These are phyloP conservation scores for Zoanthus solanderi DNA, from an alignment of 92 coral and sea anemone genomes.

Conservation along the genomic window DNA sequence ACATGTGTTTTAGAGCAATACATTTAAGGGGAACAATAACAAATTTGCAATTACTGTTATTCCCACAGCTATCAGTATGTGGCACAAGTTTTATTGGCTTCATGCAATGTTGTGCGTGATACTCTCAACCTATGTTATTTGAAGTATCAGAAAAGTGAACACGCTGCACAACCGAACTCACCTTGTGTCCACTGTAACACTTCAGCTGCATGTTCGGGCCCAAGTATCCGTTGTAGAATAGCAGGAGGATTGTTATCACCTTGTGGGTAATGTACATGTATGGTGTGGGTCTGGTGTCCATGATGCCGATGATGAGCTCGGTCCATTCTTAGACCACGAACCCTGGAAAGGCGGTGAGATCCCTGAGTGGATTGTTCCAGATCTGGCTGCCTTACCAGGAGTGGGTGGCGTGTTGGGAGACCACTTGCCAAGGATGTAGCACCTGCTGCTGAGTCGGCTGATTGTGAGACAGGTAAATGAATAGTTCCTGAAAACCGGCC, in stretches of 20 bases:
- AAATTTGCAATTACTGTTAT: background rate
- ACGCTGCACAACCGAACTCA: background rate
- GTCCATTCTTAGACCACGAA: slow-evolving; percentile 76
- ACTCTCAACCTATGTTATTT: no score
- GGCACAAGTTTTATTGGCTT: no score
- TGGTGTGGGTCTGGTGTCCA: slow-evolving; percentile 67
- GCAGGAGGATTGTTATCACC: slow-evolving; percentile 69
- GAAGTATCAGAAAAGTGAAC: no score
- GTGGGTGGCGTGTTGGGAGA: slow-evolving; percentile 58
- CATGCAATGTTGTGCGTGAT: no score
- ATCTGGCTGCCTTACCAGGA: slow-evolving; percentile 57
- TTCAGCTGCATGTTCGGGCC: slow-evolving; percentile 76
- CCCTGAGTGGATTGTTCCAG: slow-evolving; percentile 53
- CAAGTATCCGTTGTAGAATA: slow-evolving; percentile 66
- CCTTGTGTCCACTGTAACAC: slow-evolving; percentile 80
- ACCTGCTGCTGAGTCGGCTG: slow-evolving; percentile 35
- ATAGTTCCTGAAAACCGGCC: slow-evolving; percentile 40
- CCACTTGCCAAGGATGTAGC: slow-evolving; percentile 40
- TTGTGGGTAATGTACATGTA: slow-evolving; percentile 72
- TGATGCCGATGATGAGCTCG: slow-evolving; percentile 76
- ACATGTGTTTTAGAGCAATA: background rate
- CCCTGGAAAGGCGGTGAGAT: slow-evolving; percentile 77
- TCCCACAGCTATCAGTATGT: no score
- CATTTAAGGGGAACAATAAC: background rate
- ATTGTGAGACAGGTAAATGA: slow-evolving; percentile 29